A percentile compares a stretch with the other conserved stretches of the same genome.
Conservation (phyloP, 2,113 vertebrate species). For the Rafetus swinhoei region DNA sequence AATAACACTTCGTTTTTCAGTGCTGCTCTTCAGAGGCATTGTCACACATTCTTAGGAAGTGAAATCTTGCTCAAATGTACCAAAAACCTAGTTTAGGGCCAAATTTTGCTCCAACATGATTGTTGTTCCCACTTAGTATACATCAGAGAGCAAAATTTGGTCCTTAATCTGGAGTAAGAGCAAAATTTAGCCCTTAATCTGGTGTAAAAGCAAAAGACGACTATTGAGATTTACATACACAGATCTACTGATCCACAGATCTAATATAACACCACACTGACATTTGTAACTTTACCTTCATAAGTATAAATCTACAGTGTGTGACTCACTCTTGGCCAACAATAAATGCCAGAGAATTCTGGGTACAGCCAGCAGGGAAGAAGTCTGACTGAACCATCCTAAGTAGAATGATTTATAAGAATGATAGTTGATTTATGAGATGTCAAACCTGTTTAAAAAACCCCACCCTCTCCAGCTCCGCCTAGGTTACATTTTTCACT, state of each 20-base stretch:
- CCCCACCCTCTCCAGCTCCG: conserved; percentile 50
- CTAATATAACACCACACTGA: neutral
- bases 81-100: neutral
- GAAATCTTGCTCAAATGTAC: conserved; percentile 15
- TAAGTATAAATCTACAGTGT: conserved; percentile 39
- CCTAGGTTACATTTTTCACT: conserved; percentile 42
- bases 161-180: conserved; percentile 8
- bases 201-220: neutral
- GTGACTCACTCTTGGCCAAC: conserved; percentile 36
- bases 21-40: conserved; percentile 10
- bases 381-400: conserved; percentile 48
- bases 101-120: conserved; percentile 38
- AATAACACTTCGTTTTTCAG: conserved; percentile 48
- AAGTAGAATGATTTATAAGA: conserved; percentile 49
- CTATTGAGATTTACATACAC: neutral
- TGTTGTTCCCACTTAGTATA: conserved; percentile 24
- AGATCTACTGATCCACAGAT: neutral
- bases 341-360: conserved; percentile 61
- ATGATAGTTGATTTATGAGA: conserved; percentile 55
- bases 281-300: conserved; percentile 46
- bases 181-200: conserved; percentile 14
- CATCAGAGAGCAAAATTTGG: neutral
- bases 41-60: conserved; percentile 22
- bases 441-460: conserved; percentile 28
- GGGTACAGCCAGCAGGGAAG: conserved; percentile 12